A percentile compares a stretch with the other conserved stretches of the same genome.
These are phyloP conservation scores for Nomada lathburiana DNA, from an alignment of 2,888 invertebrate genomes.

Conservation along the genomic window DNA sequence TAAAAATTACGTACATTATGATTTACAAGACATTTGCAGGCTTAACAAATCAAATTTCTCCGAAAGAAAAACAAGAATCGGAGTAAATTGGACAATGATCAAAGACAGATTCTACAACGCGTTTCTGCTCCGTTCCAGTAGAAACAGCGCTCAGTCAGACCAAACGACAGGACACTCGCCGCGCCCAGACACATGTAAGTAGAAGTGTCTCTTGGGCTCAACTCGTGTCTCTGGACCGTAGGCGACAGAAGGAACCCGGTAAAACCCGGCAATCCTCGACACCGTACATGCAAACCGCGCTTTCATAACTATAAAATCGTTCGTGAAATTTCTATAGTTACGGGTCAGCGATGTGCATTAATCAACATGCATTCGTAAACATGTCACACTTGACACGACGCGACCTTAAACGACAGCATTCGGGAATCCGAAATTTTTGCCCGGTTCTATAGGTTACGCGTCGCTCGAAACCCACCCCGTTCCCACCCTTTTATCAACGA, in stretches of 20 bases:
- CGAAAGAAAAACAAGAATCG: too few species aligned
- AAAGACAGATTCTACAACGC: not conserved
- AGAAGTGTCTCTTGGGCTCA: constrained; percentile 6
- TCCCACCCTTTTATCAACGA: not conserved
- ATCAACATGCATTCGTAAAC: too few species aligned
- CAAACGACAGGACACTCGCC: constrained; percentile 9
- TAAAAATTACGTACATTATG: too few species aligned
- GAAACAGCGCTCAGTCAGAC: not conserved
- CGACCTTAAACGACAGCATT: not conserved
- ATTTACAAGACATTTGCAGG: too few species aligned
- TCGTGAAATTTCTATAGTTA: too few species aligned
- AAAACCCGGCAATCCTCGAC: not conserved
- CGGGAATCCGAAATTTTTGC: not conserved
- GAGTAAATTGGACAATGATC: not conserved
- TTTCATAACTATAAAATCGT: not conserved
- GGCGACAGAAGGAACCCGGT: constrained; percentile 6
- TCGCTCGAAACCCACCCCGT: not conserved
- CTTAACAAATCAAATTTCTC: too few species aligned
- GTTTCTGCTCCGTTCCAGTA: constrained; percentile 8
- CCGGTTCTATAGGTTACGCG: not conserved
- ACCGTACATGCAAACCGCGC: not conserved
- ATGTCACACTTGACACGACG: not conserved
- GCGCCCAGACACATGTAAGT: constrained; percentile 37
- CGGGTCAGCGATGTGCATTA: too few species aligned
- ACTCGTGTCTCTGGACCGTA: not conserved